phyloP scores from a whole-genome alignment of 2,888 invertebrate species.

The Onthophagus sagittarius region DNA sequence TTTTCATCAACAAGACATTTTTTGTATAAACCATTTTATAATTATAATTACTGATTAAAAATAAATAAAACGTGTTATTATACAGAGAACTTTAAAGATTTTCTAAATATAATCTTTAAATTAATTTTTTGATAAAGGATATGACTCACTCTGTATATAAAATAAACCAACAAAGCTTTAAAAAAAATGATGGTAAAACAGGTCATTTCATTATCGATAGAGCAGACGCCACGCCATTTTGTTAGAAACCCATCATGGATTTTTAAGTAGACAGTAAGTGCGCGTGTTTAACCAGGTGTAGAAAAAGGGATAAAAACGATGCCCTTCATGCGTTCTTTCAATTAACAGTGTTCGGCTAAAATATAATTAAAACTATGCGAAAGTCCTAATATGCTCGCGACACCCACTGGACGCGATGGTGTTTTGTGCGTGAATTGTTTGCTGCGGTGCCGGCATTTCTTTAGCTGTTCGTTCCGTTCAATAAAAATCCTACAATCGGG shows the following conservation, averaged over 20 bases:
- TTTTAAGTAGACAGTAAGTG: slow-evolving; percentile 17
- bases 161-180: background rate
- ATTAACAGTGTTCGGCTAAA: background rate
- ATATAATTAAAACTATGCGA: background rate
- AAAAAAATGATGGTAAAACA: background rate
- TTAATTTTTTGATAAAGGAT: background rate
- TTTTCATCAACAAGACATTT: too few relatives aligned
- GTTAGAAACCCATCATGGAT: slow-evolving; percentile 30
- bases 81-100: too few relatives aligned
- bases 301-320: background rate
- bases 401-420: background rate
- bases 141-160: background rate
- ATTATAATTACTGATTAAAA: background rate
- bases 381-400: background rate
- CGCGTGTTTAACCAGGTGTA: slow-evolving; percentile 8
- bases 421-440: slow-evolving; percentile 17
- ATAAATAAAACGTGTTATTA: background rate
- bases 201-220: slow-evolving; percentile 11
- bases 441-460: slow-evolving; percentile 16
- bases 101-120: too few relatives aligned
- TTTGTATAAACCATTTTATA: too few relatives aligned
- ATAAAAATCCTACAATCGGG: background rate
- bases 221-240: slow-evolving; percentile 42
- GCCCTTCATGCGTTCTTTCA: background rate
- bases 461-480: slow-evolving; percentile 10